Percentiles rank a stretch among this genome's conserved stretches.
These are phyloP conservation scores for Ellobius talpinus DNA, from an alignment of 2,113 vertebrate species.

Conservation along the genomic window DNA sequence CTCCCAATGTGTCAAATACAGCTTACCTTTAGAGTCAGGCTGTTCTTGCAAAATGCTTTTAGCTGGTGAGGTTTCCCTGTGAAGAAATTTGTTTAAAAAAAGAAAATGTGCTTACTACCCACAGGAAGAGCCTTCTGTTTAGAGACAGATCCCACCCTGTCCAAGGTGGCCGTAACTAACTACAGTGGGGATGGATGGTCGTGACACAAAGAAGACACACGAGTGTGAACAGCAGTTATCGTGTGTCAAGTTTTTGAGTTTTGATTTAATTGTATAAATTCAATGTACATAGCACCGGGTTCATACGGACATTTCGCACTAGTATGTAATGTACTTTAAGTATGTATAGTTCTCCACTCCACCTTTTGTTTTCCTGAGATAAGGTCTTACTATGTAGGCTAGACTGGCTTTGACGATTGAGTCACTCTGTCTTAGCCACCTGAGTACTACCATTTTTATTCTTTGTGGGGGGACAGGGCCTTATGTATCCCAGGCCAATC, in stretches of 20 bases:
- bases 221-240: conserved; percentile 17
- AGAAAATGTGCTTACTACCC: conserved; percentile 36
- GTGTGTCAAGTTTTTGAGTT: background rate
- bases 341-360: too few species aligned
- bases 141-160: background rate
- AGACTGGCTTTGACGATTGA: background rate
- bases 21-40: conserved; percentile 79
- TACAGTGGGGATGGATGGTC: too few species aligned
- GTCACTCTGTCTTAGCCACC: background rate
- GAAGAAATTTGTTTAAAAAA: conserved; percentile 64
- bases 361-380: background rate
- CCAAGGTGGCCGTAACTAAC: background rate
- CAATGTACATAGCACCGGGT: background rate
- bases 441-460: background rate
- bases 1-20: background rate
- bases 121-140: conserved; percentile 45
- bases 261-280: background rate
- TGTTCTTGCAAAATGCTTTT: conserved; percentile 74
- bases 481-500: background rate
- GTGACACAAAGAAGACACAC: conserved; percentile 31
- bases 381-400: background rate
- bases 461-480: background rate
- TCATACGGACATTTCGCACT: background rate
- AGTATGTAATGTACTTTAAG: too few species aligned
- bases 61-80: conserved; percentile 75